These are phyloP conservation scores for Cryptotermes secundus DNA, from an alignment of 1,140 invertebrate genomes.

Conservation along the genomic window DNA sequence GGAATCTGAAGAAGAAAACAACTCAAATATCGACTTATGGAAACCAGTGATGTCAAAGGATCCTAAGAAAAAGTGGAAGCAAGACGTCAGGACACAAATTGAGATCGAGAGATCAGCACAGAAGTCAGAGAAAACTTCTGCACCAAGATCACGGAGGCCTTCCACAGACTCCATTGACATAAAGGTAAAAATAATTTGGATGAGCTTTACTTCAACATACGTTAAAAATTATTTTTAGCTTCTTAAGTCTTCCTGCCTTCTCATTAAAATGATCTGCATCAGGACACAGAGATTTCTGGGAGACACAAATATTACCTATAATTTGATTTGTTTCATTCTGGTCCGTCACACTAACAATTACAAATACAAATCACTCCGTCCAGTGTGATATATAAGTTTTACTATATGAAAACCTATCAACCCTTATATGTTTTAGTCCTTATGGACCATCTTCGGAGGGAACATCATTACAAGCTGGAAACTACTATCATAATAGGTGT, in stretches of 20 bases:
- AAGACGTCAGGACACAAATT: constrained; percentile 47
- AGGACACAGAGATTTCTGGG: no score
- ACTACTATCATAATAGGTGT: no score
- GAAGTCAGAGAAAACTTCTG: constrained; percentile 47
- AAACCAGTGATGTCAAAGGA: constrained; percentile 1
- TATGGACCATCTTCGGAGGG: no score
- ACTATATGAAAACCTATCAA: no score
- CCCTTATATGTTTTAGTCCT: no score
- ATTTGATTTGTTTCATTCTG: no score
- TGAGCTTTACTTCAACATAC: background rate
- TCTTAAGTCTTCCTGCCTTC: background rate
- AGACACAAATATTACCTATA: no score
- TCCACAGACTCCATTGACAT: constrained; percentile 45
- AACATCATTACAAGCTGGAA: no score
- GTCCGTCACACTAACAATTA: no score
- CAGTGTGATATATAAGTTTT: no score
- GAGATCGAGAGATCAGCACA: constrained; percentile 43
- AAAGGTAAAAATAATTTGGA: constrained; percentile 40
- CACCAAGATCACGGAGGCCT: constrained; percentile 38
- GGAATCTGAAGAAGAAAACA: background rate
- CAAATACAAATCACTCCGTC: no score
- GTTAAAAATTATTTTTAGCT: background rate
- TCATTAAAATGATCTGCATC: no score
- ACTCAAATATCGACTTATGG: constrained; percentile 34
- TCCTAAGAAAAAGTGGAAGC: constrained; percentile 47